A percentile compares a stretch with the other conserved stretches of the same genome.
phyloP scores from a whole-genome alignment of 2,797 vertebrate species.

The Crossoptilon crossoptilon region DNA sequence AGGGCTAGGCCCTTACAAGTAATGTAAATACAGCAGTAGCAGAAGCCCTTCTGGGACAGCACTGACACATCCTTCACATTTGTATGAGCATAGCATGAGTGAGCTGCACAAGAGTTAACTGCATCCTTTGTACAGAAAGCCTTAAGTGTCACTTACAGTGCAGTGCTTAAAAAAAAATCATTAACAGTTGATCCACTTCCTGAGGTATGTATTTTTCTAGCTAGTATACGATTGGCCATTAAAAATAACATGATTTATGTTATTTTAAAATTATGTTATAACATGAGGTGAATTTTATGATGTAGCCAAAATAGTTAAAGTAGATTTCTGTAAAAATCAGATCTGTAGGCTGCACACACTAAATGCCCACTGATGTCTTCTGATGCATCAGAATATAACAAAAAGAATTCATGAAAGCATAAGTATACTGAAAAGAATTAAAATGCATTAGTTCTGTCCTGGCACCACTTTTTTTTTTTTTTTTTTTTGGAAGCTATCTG shows the following conservation, averaged over 20 bases:
- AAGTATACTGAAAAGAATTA: conserved; percentile 42
- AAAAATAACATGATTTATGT: not conserved
- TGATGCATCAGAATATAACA: conserved; percentile 8
- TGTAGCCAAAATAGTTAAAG: not conserved
- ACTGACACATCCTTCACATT: not conserved
- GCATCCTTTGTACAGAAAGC: not conserved
- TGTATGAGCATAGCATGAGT: not conserved
- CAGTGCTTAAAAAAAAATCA: not conserved
- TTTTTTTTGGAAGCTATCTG: conserved; percentile 36
- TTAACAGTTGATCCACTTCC: not conserved
- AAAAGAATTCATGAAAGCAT: conserved; percentile 42
- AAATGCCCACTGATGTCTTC: not conserved
- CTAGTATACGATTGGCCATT: not conserved
- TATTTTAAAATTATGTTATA: too few relatives aligned
- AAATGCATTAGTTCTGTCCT: conserved; percentile 62
- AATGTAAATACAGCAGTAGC: not conserved
- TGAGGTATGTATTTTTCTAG: not conserved
- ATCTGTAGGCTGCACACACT: not conserved
- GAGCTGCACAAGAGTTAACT: not conserved
- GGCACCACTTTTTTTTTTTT: conserved; percentile 1
- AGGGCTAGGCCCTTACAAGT: not conserved
- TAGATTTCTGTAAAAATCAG: conserved; percentile 38
- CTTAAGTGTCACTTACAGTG: not conserved
- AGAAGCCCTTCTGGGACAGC: not conserved
- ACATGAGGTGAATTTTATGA: not conserved